Evolutionary conservation across 2,113 vertebrate genomes (phyloP).

Genomic region (Leucopsar rothschildi): DNA sequence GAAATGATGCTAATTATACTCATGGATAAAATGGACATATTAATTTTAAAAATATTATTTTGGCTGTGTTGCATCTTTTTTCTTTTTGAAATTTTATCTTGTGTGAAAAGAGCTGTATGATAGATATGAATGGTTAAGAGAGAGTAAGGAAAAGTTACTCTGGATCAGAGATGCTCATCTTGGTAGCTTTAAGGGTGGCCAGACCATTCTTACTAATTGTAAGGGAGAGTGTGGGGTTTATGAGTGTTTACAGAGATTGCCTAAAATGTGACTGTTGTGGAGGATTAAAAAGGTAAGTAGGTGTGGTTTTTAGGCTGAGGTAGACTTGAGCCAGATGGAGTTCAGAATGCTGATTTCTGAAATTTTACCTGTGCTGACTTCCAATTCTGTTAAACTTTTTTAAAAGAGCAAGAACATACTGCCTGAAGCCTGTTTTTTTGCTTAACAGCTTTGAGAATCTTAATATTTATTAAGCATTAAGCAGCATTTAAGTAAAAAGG

Average conservation of each 20-base stretch:
- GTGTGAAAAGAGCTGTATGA: not conserved
- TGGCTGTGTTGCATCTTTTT: not conserved
- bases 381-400: not conserved
- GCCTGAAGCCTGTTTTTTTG: not conserved
- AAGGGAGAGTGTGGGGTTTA: rapidly evolving
- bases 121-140: not conserved
- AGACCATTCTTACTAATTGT: rapidly evolving
- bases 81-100: not conserved
- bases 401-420: not conserved
- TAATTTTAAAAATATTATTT: not conserved
- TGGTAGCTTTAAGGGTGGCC: not conserved
- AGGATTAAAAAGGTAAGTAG: not conserved
- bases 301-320: not conserved
- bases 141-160: not conserved
- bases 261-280: not conserved
- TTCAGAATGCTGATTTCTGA: not conserved
- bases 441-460: not conserved
- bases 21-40: not conserved
- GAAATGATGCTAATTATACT: not conserved
- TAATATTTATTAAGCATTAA: not conserved
- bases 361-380: not conserved
- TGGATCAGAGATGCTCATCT: not conserved
- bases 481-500: not conserved
- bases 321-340: not conserved
- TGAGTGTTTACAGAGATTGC: not conserved